Conservation (phyloP, 2,113 vertebrate species). For the Chrysemys picta region DNA sequence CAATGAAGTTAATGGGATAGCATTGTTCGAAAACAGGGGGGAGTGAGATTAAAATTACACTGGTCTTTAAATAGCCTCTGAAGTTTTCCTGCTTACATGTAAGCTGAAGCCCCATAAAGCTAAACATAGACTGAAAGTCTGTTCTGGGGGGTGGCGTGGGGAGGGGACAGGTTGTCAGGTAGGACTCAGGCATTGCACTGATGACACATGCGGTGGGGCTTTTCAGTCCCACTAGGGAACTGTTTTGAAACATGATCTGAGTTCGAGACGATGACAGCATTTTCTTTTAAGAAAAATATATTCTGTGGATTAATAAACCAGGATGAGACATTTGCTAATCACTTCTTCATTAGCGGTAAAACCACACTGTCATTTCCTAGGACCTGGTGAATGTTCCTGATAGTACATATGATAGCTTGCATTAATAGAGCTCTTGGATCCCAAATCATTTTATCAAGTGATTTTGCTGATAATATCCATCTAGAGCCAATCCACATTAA, state of each 20-base stretch:
- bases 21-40: not conserved
- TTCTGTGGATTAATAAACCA: conserved; percentile 24
- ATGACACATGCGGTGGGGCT: not conserved
- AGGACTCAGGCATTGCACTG: not conserved
- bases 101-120: not conserved
- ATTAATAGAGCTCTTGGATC: not conserved
- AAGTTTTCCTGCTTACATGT: not conserved
- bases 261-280: conserved; percentile 19
- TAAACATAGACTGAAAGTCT: not conserved
- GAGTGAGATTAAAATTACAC: not conserved
- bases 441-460: not conserved
- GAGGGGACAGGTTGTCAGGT: not conserved
- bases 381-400: conserved; percentile 36
- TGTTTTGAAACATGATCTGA: not conserved
- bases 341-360: conserved; percentile 54
- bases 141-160: not conserved
- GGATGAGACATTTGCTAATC: conserved; percentile 54
- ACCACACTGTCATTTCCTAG: conserved; percentile 54
- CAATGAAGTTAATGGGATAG: not conserved
- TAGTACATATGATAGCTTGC: conserved; percentile 59
- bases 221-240: conserved; percentile 30
- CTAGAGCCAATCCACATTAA: not conserved
- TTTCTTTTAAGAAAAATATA: conserved; percentile 48
- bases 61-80: not conserved
- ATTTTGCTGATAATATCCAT: not conserved